These are phyloP conservation scores for Standfussiana lucernea DNA, from an alignment of 2,888 invertebrate species.

Conservation along the genomic window DNA sequence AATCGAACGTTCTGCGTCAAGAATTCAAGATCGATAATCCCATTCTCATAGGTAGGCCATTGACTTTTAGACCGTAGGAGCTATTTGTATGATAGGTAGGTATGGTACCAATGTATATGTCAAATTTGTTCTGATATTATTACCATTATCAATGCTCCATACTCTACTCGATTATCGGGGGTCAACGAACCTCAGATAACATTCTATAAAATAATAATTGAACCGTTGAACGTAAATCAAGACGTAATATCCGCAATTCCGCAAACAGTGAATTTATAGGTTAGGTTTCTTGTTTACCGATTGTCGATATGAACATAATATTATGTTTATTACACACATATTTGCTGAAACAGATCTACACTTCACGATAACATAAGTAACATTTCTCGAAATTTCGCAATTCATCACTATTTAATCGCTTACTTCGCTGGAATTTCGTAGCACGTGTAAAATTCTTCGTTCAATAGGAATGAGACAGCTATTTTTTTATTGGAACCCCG, in stretches of 20 bases:
- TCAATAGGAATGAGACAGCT: constrained; percentile 4
- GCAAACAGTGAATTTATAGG: background rate
- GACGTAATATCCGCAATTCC: background rate
- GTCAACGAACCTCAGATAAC: constrained; percentile 8
- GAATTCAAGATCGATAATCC: constrained; percentile 7
- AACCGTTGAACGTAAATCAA: background rate
- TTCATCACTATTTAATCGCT: background rate
- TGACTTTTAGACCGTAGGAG: background rate
- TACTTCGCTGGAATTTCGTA: constrained; percentile 3
- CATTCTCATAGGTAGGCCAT: background rate
- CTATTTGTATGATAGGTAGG: background rate
- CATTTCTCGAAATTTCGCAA: background rate
- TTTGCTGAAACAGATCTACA: constrained; percentile 2
- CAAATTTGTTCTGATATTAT: background rate
- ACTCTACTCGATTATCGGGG: background rate
- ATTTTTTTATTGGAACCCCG: constrained; percentile 23
- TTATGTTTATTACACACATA: background rate
- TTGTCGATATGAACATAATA: background rate
- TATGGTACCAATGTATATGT: background rate
- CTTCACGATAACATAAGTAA: background rate
- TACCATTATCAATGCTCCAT: background rate
- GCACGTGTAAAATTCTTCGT: constrained; percentile 10
- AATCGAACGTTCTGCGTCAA: background rate
- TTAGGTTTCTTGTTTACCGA: background rate
- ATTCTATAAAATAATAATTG: constrained; percentile 2